A percentile compares a stretch with the other conserved stretches of the same genome.
phyloP scores from a whole-genome alignment of 1,140 invertebrate species.

The Calliphora vicina region DNA sequence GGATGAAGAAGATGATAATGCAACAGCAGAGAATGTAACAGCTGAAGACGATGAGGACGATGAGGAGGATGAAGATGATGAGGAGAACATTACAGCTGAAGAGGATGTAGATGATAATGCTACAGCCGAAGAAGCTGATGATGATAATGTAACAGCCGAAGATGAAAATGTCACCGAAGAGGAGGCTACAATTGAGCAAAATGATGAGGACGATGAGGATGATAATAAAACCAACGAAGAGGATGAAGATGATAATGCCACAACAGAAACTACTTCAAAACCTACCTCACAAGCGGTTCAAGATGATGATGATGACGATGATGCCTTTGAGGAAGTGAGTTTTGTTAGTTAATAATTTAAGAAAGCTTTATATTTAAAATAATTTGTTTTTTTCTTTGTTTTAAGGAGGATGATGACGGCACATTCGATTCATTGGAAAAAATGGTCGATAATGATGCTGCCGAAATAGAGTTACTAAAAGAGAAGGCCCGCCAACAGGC shows the following conservation, averaged over 20 bases:
- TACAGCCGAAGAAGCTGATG: constrained; percentile 51
- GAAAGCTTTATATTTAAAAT: neutral
- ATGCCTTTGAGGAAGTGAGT: constrained; percentile 43
- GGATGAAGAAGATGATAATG: constrained; percentile 57
- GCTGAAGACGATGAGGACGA: constrained; percentile 55
- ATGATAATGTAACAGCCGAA: constrained; percentile 44
- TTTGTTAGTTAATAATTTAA: neutral
- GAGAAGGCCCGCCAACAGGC: constrained; percentile 48
- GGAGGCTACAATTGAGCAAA: constrained; percentile 41
- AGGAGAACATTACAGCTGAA: constrained; percentile 52
- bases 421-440: constrained; percentile 58
- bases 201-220: constrained; percentile 46
- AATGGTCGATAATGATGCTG: constrained; percentile 60
- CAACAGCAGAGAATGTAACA: constrained; percentile 49
- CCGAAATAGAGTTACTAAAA: constrained; percentile 49
- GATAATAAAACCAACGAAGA: constrained; percentile 50
- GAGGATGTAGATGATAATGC: constrained; percentile 53
- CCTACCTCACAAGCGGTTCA: constrained; percentile 32
- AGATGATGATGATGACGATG: constrained; percentile 47
- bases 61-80: constrained; percentile 57
- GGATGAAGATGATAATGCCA: constrained; percentile 45
- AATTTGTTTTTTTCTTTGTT: neutral
- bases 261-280: constrained; percentile 40
- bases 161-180: constrained; percentile 49
- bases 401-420: constrained; percentile 50